phyloP scores from a whole-genome alignment of 2,113 vertebrate species.

The Glareola pratincola region DNA sequence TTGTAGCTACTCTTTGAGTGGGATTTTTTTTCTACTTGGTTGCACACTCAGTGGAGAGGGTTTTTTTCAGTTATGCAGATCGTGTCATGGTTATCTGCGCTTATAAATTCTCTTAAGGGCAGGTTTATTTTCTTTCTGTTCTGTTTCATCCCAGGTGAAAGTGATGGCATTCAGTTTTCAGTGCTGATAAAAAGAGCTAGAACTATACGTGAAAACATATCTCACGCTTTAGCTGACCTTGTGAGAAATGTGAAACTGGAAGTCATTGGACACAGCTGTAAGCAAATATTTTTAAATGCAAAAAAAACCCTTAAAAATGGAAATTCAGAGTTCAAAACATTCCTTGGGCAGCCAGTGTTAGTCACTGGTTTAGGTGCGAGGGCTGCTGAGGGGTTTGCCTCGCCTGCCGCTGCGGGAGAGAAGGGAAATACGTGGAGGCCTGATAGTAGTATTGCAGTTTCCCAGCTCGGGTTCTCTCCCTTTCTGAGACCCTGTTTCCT shows the following conservation, averaged over 20 bases:
- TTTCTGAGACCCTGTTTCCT: background rate
- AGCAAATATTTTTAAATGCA: background rate
- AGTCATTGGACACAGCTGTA: background rate
- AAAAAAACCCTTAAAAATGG: background rate
- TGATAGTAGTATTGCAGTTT: background rate
- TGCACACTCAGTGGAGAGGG: background rate
- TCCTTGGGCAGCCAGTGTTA: background rate
- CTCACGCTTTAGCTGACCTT: background rate
- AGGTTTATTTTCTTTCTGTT: background rate
- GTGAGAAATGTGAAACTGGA: background rate
- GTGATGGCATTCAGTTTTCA: background rate
- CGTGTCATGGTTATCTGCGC: background rate
- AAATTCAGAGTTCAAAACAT: background rate
- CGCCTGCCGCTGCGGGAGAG: background rate
- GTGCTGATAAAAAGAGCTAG: background rate
- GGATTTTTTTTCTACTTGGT: background rate
- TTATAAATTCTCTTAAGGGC: background rate
- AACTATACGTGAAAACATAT: background rate
- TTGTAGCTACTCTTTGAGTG: background rate
- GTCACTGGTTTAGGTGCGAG: background rate
- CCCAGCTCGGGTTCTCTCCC: background rate
- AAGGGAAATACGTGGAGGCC: background rate
- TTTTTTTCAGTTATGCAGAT: background rate
- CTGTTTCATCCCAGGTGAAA: background rate
- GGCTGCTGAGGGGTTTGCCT: background rate